Evolutionary conservation across 2,888 invertebrate species (phyloP).

Genomic region (Hartigia nigra): DNA sequence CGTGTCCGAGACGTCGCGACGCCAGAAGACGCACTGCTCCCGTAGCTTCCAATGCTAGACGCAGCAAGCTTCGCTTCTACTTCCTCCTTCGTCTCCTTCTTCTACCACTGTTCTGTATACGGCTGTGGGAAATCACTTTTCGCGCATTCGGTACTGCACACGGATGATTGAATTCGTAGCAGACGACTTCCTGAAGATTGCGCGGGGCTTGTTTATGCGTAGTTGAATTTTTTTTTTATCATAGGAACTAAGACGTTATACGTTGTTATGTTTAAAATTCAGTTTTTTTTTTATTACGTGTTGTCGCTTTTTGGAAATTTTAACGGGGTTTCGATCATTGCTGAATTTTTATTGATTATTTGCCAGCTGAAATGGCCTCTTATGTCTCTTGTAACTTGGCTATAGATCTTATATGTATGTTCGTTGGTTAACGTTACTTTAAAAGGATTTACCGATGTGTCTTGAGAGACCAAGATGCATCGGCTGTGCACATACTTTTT

Average conservation of each 20-base stretch:
- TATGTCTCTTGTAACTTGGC: neutral
- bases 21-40: slow-evolving; percentile 58
- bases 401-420: neutral
- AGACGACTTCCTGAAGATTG: neutral
- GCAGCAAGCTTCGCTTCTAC: slow-evolving; percentile 14
- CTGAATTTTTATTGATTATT: neutral
- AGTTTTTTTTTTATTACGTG: too few relatives aligned
- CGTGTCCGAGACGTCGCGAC: slow-evolving; percentile 56
- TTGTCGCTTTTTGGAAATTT: too few relatives aligned
- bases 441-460: neutral
- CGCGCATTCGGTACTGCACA: neutral
- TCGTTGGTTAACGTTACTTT: neutral
- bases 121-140: neutral
- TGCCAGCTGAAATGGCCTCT: neutral
- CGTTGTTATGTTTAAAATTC: too few relatives aligned
- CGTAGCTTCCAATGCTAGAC: slow-evolving; percentile 37
- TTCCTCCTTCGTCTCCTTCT: slow-evolving; percentile 21
- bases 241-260: too few relatives aligned
- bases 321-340: neutral
- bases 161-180: neutral
- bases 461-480: neutral
- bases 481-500: neutral
- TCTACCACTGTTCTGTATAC: neutral
- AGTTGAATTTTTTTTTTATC: neutral
- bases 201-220: neutral